Base-by-base conservation (phyloP, 2,888 invertebrate species). In the Aproaerema taeniolella region DNA sequence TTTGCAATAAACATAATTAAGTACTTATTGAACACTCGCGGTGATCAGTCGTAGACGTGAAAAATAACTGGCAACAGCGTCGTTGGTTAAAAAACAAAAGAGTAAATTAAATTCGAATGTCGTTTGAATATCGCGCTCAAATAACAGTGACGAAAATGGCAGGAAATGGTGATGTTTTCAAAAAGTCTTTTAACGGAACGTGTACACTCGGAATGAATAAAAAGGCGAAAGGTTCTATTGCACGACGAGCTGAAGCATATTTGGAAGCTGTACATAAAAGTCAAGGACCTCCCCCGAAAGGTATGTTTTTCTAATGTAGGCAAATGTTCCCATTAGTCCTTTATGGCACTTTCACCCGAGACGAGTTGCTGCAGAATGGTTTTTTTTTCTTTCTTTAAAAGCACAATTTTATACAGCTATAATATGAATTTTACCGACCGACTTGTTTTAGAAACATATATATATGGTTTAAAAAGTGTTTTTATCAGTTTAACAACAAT, bases 241-340 rank as follows among this genome's bases (percentile, higher is more conserved):
- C 80, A 10, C 62, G 69, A 44, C 79, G 62, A 50, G 81, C 83
- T 2, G 73, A 76, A 42, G 81, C 74, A 1, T 82, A 85, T 51
- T 60, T 85, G 45, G 61, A 78, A 43, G 83, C 83, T 8, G 83
- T 82, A 8, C 66, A 50, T 42, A 56, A 72, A 43, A 82, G 82
- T 42, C 65, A 62, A 25, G 66, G 71, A 17, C 45, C 59, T 1
- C 51, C 57, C 4, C 42, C 48, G 1, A 52, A 59, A 55, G 72
- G 75, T 70, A 60, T 28, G 14, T n/a, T 16, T n/a, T 24, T n/a
- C n/a, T n/a, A n/a, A n/a, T n/a, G n/a, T n/a, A n/a, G n/a, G n/a
- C n/a, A 20, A 17, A 17, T 8, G 8, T 7, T 25, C 10, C 25
- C 25, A 25, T 7, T 25, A 10, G n/a, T n/a, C n/a, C 25, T 25